Conservation (phyloP, 2,113 vertebrate genomes). For the Saccopteryx bilineata region DNA sequence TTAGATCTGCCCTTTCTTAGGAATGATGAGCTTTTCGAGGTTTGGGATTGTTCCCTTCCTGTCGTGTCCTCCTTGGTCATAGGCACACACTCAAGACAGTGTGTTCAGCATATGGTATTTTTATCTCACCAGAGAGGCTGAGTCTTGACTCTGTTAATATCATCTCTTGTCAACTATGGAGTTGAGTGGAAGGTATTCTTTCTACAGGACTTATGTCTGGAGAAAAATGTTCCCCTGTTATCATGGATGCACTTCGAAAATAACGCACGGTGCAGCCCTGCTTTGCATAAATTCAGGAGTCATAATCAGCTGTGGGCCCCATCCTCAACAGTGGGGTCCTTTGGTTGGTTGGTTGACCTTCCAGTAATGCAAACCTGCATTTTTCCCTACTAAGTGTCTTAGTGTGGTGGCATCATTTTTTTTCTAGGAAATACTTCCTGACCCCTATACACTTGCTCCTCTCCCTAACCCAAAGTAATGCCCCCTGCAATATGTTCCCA, state of each 20-base stretch:
- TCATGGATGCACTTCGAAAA: neutral
- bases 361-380: fast-evolving
- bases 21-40: neutral
- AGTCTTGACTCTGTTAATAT: neutral
- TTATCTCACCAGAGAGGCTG: neutral
- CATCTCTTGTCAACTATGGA: neutral
- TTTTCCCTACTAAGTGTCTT: no score
- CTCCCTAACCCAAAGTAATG: neutral
- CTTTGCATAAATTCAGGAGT: neutral
- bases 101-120: fast-evolving
- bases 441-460: neutral
- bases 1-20: neutral
- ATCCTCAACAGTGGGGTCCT: neutral
- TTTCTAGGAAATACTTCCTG: neutral
- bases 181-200: neutral
- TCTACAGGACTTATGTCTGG: no score
- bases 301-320: fast-evolving
- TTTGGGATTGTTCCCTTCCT: neutral
- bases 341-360: no score
- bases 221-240: neutral
- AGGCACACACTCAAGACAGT: neutral
- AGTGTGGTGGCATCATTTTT: neutral
- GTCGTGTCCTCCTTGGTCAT: neutral
- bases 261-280: neutral
- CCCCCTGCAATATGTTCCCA: neutral